These are phyloP conservation scores for Drosophila anomalata DNA, from an alignment of 2,888 invertebrate species.

Conservation along the genomic window DNA sequence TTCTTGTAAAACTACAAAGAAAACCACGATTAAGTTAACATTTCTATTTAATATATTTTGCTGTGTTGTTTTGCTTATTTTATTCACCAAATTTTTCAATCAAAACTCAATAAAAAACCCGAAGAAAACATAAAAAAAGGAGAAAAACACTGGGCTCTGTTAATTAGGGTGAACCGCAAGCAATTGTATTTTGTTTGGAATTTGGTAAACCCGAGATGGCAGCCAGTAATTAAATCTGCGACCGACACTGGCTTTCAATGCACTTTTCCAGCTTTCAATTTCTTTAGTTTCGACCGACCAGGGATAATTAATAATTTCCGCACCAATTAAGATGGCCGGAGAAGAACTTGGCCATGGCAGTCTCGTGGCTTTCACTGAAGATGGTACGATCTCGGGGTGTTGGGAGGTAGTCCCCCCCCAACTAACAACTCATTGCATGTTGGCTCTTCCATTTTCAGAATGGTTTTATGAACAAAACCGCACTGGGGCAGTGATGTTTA, in stretches of 20 bases:
- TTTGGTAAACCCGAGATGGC: slow-evolving; percentile 15
- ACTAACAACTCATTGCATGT: slow-evolving; percentile 30
- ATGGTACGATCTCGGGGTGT: background rate
- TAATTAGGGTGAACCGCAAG: slow-evolving; percentile 46
- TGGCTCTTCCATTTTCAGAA: slow-evolving; percentile 50
- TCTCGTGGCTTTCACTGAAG: slow-evolving; percentile 29
- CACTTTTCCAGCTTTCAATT: slow-evolving; percentile 34
- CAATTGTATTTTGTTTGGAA: slow-evolving; percentile 31
- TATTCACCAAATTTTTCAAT: background rate
- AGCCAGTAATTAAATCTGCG: slow-evolving; percentile 31
- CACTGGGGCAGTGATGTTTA: slow-evolving; percentile 42
- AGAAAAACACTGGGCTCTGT: slow-evolving; percentile 14
- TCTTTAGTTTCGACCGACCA: slow-evolving; percentile 34
- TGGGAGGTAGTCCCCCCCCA: background rate
- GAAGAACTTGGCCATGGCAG: slow-evolving; percentile 20
- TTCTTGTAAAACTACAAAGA: no score
- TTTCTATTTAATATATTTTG: background rate
- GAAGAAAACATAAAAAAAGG: background rate
- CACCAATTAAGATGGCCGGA: slow-evolving; percentile 66
- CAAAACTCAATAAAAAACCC: background rate
- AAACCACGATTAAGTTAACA: no score
- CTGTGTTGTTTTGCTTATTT: background rate
- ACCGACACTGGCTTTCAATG: slow-evolving; percentile 9
- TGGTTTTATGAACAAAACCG: slow-evolving; percentile 39
- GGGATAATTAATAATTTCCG: slow-evolving; percentile 75